Conservation (phyloP, 2,113 vertebrate species). For the Sula dactylatra region DNA sequence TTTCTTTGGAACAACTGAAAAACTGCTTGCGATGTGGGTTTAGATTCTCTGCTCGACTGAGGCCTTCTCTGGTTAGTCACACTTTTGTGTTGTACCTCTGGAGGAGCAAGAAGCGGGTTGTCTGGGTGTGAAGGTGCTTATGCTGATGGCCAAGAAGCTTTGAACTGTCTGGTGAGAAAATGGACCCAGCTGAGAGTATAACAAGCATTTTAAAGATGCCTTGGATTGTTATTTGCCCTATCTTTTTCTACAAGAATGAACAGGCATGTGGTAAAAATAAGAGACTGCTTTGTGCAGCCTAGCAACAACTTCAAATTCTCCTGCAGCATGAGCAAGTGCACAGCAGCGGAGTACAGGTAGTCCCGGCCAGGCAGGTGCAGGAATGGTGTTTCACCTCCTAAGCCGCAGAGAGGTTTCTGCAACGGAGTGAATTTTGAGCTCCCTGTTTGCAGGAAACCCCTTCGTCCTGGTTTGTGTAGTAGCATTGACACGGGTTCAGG, state of each 20-base stretch:
- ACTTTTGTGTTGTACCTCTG: neutral
- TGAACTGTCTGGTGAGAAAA: neutral
- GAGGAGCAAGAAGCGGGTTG: neutral
- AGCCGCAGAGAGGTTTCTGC: neutral
- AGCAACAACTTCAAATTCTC: conserved; percentile 43
- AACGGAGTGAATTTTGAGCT: neutral
- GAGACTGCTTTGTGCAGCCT: conserved; percentile 21
- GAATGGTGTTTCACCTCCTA: neutral
- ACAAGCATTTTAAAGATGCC: neutral
- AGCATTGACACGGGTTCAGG: neutral
- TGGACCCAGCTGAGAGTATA: neutral
- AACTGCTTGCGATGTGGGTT: neutral
- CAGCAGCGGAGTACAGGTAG: neutral
- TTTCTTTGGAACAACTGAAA: neutral
- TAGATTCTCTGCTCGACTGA: neutral
- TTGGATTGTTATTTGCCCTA: neutral
- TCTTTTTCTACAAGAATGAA: conserved; percentile 46
- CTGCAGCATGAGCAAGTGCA: neutral
- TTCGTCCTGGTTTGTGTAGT: accelerated
- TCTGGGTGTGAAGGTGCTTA: neutral
- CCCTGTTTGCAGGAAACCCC: neutral
- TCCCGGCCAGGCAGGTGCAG: neutral
- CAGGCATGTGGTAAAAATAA: conserved; percentile 59
- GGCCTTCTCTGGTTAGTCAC: neutral
- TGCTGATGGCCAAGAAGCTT: neutral